A percentile compares a stretch with the other conserved stretches of the same genome.
Evolutionary conservation across 2,797 vertebrate genomes (phyloP).

Genomic region (Monodelphis domestica): DNA sequence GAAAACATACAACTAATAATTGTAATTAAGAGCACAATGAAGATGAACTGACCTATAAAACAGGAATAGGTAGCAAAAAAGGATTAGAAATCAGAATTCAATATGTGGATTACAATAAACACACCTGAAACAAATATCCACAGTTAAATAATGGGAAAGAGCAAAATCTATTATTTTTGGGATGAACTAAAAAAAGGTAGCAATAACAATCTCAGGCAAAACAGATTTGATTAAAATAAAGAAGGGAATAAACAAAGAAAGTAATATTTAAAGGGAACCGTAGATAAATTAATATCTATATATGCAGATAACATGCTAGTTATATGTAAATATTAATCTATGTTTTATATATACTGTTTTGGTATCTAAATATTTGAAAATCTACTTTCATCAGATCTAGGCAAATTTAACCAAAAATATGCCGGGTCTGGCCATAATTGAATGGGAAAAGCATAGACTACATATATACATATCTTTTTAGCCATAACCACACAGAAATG

Average conservation of each 20-base stretch:
- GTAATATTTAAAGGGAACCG: not conserved
- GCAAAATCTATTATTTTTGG: not conserved
- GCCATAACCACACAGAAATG: not conserved
- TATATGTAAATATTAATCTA: too few relatives aligned
- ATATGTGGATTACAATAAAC: not conserved
- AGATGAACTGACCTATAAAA: not conserved
- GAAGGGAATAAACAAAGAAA: not conserved
- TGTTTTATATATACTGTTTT: not conserved
- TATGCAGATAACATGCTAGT: not conserved
- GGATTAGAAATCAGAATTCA: not conserved
- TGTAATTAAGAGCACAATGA: not conserved
- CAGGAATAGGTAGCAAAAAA: not conserved
- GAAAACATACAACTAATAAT: not conserved
- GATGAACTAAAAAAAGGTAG: not conserved
- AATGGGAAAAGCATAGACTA: too few relatives aligned
- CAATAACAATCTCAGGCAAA: not conserved
- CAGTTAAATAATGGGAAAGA: not conserved
- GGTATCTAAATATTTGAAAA: not conserved
- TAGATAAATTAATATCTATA: not conserved
- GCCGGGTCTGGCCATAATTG: too few relatives aligned
- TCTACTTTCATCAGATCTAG: too few relatives aligned
- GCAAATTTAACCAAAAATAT: too few relatives aligned
- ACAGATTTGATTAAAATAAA: not conserved
- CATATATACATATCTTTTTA: too few relatives aligned
- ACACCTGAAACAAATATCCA: not conserved